Percentiles rank a stretch among this genome's conserved stretches.
Conservation (phyloP, 2,113 vertebrate genomes). For the Ameiurus melas region DNA sequence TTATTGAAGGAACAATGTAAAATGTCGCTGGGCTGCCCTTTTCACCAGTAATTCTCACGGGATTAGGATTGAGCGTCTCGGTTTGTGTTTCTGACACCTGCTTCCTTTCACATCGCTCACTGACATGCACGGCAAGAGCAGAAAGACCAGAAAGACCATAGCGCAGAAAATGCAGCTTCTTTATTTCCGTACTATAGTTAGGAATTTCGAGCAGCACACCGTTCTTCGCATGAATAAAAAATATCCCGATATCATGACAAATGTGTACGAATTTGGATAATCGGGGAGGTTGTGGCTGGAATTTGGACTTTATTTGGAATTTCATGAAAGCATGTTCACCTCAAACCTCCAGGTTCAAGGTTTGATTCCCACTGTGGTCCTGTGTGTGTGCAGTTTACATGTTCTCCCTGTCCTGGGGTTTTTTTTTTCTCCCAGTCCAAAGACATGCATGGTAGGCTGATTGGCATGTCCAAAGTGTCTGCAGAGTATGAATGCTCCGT, state of each 20-base stretch:
- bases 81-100: slow-evolving; percentile 12
- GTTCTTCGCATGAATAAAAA: not conserved
- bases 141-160: not conserved
- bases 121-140: not conserved
- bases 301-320: not conserved
- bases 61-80: slow-evolving; percentile 9
- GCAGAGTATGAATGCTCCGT: too few species aligned
- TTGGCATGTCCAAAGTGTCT: too few species aligned
- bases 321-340: too few species aligned
- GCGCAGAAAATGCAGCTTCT: not conserved
- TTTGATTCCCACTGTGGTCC: too few species aligned
- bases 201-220: not conserved
- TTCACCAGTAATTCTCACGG: slow-evolving; percentile 1
- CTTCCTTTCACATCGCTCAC: not conserved
- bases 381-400: too few species aligned
- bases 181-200: not conserved
- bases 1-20: slow-evolving; percentile 9
- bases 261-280: not conserved
- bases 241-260: not conserved
- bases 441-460: too few species aligned
- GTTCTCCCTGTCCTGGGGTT: too few species aligned
- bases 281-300: not conserved
- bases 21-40: slow-evolving; percentile 44
- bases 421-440: too few species aligned
- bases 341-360: too few species aligned